Percentiles rank a stretch among this genome's conserved stretches.
Conservation (phyloP, 2,113 vertebrate species). For the Corythornis cristatus region DNA sequence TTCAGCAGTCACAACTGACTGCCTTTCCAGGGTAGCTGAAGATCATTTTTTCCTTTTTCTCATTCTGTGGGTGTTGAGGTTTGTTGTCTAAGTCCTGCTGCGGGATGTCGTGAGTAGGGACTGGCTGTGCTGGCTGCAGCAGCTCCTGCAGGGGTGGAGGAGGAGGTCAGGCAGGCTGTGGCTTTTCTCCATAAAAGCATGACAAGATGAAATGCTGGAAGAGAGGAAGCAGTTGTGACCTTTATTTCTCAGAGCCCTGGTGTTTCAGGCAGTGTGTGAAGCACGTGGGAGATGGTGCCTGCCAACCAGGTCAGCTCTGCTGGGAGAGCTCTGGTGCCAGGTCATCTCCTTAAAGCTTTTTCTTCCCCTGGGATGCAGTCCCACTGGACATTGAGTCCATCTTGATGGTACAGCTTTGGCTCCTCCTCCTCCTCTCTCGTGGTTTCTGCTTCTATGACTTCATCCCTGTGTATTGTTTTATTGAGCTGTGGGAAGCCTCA, state of each 20-base stretch:
- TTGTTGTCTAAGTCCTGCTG: neutral
- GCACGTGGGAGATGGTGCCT: neutral
- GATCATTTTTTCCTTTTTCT: neutral
- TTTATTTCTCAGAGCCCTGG: neutral
- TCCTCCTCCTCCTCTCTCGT: neutral
- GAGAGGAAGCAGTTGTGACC: neutral
- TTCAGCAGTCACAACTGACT: rapidly evolving
- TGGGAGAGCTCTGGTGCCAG: neutral
- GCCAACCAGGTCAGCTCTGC: neutral
- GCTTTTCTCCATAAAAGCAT: neutral
- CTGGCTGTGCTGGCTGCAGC: neutral
- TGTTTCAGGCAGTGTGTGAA: neutral
- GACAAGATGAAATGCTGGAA: neutral
- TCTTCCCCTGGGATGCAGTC: neutral
- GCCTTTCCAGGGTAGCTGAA: rapidly evolving
- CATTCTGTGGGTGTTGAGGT: neutral
- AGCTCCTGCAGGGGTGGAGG: neutral
- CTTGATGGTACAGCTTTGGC: neutral
- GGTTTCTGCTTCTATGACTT: neutral
- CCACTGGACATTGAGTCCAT: neutral
- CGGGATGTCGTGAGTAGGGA: neutral
- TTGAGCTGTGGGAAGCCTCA: neutral
- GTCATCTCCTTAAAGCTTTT: neutral
- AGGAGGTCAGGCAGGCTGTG: neutral
- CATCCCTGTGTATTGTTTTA: neutral